Percentiles rank a stretch among this genome's conserved stretches.
Evolutionary conservation across 2,888 invertebrate species (phyloP).

Genomic region (Sericinus montela): DNA sequence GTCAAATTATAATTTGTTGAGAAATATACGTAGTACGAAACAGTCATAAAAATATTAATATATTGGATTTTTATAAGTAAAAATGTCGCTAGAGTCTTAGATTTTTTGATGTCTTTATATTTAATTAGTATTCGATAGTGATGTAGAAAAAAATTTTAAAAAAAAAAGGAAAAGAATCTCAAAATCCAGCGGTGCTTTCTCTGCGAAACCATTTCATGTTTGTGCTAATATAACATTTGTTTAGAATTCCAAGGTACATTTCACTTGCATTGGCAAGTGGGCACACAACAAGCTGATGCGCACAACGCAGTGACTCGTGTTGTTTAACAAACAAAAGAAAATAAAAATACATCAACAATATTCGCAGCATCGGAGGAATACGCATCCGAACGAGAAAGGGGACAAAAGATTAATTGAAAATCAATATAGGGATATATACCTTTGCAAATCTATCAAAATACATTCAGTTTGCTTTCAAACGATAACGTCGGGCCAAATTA

Average conservation of each 20-base stretch:
- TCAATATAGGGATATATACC: conserved; percentile 64
- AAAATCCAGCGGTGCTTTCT: conserved; percentile 1
- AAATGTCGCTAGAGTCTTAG: too few relatives aligned
- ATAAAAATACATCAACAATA: conserved; percentile 35
- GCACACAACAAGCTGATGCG: conserved; percentile 28
- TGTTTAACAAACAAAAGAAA: conserved; percentile 45
- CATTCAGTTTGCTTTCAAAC: conserved; percentile 63
- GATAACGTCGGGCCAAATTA: conserved; percentile 62
- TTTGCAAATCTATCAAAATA: conserved; percentile 68
- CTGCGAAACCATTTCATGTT: conserved; percentile 34
- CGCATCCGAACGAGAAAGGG: conserved; percentile 59
- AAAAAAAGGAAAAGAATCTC: background rate
- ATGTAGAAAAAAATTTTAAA: too few relatives aligned
- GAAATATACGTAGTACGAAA: too few relatives aligned
- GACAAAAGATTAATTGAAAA: conserved; percentile 75
- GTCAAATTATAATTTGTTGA: too few relatives aligned
- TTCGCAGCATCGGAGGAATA: conserved; percentile 51
- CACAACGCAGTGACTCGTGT: conserved; percentile 17
- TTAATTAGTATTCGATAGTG: too few relatives aligned
- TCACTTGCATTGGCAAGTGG: conserved; percentile 36
- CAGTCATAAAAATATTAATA: too few relatives aligned
- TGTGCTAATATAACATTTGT: conserved; percentile 53
- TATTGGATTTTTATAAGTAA: too few relatives aligned
- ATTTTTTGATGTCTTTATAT: too few relatives aligned
- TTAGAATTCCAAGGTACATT: conserved; percentile 50